Conservation (phyloP, 2,888 invertebrate genomes). For the Rotaria magnacalcarata region DNA sequence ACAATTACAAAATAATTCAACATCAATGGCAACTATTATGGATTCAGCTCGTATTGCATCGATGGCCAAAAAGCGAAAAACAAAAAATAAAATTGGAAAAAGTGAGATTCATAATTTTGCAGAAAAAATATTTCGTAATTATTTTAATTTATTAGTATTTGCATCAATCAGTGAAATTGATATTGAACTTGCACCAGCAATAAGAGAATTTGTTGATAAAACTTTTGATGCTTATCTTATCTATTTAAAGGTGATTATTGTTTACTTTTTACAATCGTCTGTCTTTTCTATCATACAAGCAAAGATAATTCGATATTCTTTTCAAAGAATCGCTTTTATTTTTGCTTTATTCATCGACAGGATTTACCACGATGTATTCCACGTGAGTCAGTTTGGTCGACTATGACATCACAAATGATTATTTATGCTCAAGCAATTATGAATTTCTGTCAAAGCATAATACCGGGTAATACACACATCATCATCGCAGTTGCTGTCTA, state of each 20-base stretch:
- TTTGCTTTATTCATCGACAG: background rate
- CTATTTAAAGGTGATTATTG: background rate
- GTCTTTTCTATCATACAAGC: background rate
- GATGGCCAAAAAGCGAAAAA: background rate
- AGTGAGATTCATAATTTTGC: background rate
- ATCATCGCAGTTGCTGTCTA: too few species aligned
- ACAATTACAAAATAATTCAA: slow-evolving; percentile 13
- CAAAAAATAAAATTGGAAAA: background rate
- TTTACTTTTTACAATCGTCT: background rate
- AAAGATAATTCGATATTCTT: background rate
- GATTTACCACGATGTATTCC: slow-evolving; percentile 23
- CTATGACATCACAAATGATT: background rate
- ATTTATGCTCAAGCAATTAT: slow-evolving; percentile 3
- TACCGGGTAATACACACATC: background rate
- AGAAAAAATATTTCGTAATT: too few species aligned
- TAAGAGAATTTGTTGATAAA: background rate
- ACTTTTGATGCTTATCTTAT: background rate
- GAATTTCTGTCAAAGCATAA: slow-evolving; percentile 17
- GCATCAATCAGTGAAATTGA: background rate
- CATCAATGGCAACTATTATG: background rate
- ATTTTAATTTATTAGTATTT: background rate
- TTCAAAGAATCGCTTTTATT: background rate
- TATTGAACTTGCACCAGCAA: background rate
- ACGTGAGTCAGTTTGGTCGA: background rate
- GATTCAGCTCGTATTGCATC: slow-evolving; percentile 15